Conservation (phyloP, 2,113 vertebrate species). For the Prolemur simus region DNA sequence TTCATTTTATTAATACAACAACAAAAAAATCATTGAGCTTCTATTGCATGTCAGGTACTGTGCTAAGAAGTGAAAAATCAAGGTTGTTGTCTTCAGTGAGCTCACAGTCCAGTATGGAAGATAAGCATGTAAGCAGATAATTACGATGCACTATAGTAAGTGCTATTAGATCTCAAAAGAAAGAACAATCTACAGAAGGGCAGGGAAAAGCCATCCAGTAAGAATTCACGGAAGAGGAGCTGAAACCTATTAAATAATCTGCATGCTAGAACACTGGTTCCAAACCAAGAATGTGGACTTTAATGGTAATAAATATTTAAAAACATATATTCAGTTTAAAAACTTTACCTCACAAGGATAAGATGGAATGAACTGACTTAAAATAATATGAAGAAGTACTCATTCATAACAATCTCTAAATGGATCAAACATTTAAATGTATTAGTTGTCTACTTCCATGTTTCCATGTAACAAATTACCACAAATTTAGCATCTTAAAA, state of each 20-base stretch:
- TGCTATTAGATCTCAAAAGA: slow-evolving; percentile 1
- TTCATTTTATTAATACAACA: slow-evolving; percentile 31
- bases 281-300: neutral
- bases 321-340: slow-evolving; percentile 3
- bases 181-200: neutral
- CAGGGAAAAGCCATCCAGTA: neutral
- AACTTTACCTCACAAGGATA: neutral
- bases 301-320: neutral
- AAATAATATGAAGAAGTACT: slow-evolving; percentile 22
- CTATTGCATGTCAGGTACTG: neutral
- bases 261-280: neutral
- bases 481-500: slow-evolving; percentile 9
- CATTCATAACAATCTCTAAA: neutral
- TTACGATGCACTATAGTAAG: neutral
- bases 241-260: neutral
- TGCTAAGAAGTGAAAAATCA: slow-evolving; percentile 36
- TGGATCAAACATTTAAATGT: neutral
- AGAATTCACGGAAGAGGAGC: neutral
- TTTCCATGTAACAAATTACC: neutral
- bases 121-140: slow-evolving; percentile 21
- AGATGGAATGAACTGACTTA: neutral
- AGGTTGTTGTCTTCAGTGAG: neutral
- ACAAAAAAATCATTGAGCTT: slow-evolving; percentile 25
- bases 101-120: neutral
- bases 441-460: neutral